phyloP scores from a whole-genome alignment of 2,888 invertebrate species.

The Strigamia maritima region DNA sequence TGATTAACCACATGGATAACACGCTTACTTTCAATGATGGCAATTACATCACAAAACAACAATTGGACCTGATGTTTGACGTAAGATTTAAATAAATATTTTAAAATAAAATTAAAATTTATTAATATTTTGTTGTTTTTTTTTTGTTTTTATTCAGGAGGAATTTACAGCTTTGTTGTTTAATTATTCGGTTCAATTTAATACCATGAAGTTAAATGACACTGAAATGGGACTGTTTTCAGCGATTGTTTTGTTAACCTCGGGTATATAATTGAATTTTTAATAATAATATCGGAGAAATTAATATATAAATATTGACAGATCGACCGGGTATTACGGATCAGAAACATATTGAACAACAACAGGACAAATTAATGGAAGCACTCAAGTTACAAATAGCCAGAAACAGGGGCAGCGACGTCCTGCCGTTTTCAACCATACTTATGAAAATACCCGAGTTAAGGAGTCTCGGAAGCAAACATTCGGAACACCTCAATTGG shows the following conservation, averaged over 20 bases:
- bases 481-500: conserved; percentile 82
- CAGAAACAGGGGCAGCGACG: conserved; percentile 62
- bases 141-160: conserved; percentile 60
- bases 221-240: conserved; percentile 86
- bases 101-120: neutral
- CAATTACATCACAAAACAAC: conserved; percentile 73
- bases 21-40: conserved; percentile 88
- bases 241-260: conserved; percentile 74
- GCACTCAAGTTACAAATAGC: conserved; percentile 76
- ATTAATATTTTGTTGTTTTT: neutral
- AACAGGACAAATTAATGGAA: conserved; percentile 77
- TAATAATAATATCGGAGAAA: neutral
- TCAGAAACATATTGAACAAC: conserved; percentile 70
- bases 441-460: conserved; percentile 70
- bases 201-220: conserved; percentile 71
- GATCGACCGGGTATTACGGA: conserved; percentile 78
- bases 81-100: conserved; percentile 57
- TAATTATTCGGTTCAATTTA: conserved; percentile 69
- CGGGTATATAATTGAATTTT: conserved; percentile 48
- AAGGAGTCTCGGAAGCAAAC: conserved; percentile 73
- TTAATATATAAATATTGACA: conserved; percentile 51
- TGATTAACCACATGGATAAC: conserved; percentile 65
- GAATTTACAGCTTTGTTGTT: conserved; percentile 79
- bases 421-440: conserved; percentile 60
- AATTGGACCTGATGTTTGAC: conserved; percentile 82